Conservation (phyloP, 2,797 vertebrate genomes). For the Chaenodraco wilsoni region DNA sequence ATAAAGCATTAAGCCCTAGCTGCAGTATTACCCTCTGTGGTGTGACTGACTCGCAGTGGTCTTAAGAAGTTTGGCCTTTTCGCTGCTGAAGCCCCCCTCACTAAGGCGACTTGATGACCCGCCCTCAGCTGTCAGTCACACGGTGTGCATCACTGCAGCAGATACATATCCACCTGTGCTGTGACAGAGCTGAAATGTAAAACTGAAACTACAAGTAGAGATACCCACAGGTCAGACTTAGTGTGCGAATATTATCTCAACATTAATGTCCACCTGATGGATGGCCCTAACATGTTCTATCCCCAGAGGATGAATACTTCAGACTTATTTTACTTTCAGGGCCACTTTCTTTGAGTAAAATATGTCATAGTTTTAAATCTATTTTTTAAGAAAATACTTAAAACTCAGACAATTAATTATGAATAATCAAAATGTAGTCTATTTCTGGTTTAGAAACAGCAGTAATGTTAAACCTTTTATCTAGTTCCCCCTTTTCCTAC, state of each 20-base stretch:
- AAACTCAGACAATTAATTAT: not conserved
- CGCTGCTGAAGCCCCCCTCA: conserved; percentile 14
- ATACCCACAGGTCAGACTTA: not conserved
- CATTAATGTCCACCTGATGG: not conserved
- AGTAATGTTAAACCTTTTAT: not conserved
- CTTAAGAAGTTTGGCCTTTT: conserved; percentile 36
- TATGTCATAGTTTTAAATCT: not conserved
- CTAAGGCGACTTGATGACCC: conserved; percentile 34
- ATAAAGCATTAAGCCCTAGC: conserved; percentile 15
- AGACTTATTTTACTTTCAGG: not conserved
- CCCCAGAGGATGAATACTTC: not conserved
- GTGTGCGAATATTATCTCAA: not conserved
- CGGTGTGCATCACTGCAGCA: conserved; percentile 42
- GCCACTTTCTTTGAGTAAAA: not conserved
- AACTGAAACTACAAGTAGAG: conserved; percentile 18
- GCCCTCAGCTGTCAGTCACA: conserved; percentile 50
- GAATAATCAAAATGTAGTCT: not conserved
- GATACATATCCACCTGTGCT: conserved; percentile 24
- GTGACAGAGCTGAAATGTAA: conserved; percentile 27
- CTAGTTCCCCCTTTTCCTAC: not conserved
- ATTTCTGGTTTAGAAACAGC: not conserved
- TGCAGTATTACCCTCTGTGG: not conserved
- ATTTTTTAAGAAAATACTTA: not conserved
- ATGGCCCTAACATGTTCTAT: not conserved
- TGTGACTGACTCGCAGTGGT: conserved; percentile 26